These are phyloP conservation scores for Orchesellides sinensis DNA, from an alignment of 2,888 invertebrate species.

Conservation along the genomic window DNA sequence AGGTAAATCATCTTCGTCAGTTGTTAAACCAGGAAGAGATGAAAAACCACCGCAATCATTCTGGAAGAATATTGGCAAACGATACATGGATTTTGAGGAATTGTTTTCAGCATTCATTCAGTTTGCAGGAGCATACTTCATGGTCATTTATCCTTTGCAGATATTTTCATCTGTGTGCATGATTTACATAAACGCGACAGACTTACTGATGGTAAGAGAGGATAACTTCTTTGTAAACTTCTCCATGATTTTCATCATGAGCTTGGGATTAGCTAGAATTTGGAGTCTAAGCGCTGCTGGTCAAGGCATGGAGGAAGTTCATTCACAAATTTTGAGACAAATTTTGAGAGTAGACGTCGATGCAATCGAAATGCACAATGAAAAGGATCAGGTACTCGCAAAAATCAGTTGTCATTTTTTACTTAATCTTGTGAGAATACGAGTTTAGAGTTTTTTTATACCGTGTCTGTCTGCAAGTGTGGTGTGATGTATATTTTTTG, in stretches of 20 bases:
- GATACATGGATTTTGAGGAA: constrained; percentile 39
- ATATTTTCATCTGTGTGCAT: constrained; percentile 41
- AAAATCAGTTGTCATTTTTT: neutral
- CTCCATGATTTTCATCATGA: constrained; percentile 10
- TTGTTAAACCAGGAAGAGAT: neutral
- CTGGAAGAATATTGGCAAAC: constrained; percentile 33
- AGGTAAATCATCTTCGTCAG: neutral
- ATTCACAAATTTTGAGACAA: constrained; percentile 14
- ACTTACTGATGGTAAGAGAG: neutral
- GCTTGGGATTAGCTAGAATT: constrained; percentile 5
- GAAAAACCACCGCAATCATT: constrained; percentile 1
- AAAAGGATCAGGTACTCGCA: constrained; percentile 35
- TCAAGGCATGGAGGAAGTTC: constrained; percentile 11
- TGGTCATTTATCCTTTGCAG: constrained; percentile 36
- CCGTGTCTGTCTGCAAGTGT: neutral
- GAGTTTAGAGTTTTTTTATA: neutral
- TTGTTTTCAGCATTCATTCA: constrained; percentile 23
- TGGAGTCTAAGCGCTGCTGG: constrained; percentile 29
- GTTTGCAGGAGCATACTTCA: constrained; percentile 47
- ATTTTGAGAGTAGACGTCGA: constrained; percentile 15
- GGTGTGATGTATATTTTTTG: no score
- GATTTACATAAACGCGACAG: constrained; percentile 9
- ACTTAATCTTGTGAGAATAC: no score
- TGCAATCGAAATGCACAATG: constrained; percentile 16
- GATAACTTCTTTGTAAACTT: neutral